Base-by-base conservation (phyloP, 2,113 vertebrate species). In the Gallinago media region DNA sequence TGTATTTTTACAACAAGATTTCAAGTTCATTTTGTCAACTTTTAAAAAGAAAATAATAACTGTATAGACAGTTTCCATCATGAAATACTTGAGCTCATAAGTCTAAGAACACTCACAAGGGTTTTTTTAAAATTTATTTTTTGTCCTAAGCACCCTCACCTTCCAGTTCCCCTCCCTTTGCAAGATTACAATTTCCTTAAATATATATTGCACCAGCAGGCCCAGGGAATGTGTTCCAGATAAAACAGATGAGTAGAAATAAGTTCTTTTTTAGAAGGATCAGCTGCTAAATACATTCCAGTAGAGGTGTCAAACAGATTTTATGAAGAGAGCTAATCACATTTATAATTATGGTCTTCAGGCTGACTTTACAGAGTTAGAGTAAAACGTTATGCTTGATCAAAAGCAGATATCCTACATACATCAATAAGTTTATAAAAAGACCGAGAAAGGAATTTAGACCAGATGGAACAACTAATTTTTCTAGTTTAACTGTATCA, bases 231-330 rank as follows among this genome's bases (percentile, higher is more conserved):
- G 38, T 63, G 47, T 77, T 94, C 68, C 85, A 88, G 85, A 75
- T 81, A 91, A 85, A 94, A 85, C 46, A 85, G 79, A 85, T 89
- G 62, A 95, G 81, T 86, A 88, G 68, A 89, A 96, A 63, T 85
- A 65, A 67, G 21, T 38, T 54, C 6, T 23, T 47, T 66, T 93
- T 88, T 23, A 52, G 58, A 89, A 83, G 19, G 44, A 91, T 96
- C 91, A 91, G 49, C 88, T 96, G 92, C 70, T 84, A 94, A 92
- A 92, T 71, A 77, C 73, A 93, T 97, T 93, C 72, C 83, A 95
- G 72, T 83, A 88, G 61, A 94, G 72, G 85, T 89, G 83, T 94
- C 88, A 95, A 91, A 54, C 29, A 84, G 63, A 88, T 75, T 90
- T 96, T 78, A 93, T 81, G n/a, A 80, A 29, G 17, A 78, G 23